Evolutionary conservation across 1,140 invertebrate genomes (phyloP).

Genomic region (Bombus terrestris): DNA sequence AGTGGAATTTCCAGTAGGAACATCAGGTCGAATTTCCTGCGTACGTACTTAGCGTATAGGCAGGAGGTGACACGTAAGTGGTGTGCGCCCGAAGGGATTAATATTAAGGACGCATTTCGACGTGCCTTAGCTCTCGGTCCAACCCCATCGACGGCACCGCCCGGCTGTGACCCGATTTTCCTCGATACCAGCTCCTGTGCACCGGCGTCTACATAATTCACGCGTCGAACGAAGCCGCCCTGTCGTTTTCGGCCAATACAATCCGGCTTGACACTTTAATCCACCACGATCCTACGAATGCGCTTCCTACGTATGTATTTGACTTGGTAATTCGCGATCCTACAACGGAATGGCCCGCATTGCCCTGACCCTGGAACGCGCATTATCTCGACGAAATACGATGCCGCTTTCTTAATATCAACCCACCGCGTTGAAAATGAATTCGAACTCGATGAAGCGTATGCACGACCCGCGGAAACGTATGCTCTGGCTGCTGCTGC

Average conservation of each 20-base stretch:
- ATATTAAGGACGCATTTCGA: constrained; percentile 69
- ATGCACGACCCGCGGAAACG: no score
- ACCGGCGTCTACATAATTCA: constrained; percentile 63
- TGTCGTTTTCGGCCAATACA: constrained; percentile 59
- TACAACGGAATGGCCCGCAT: not conserved
- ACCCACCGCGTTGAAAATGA: not conserved
- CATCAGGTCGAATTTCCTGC: constrained; percentile 38
- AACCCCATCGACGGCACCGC: constrained; percentile 42
- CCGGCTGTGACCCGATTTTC: constrained; percentile 58
- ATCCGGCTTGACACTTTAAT: constrained; percentile 52
- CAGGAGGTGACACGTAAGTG: constrained; percentile 42
- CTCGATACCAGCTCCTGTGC: constrained; percentile 53
- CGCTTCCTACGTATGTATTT: constrained; percentile 39
- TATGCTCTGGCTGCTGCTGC: fast-evolving
- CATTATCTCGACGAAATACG: not conserved
- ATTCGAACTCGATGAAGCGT: not conserved
- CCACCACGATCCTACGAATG: constrained; percentile 56
- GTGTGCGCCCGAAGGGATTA: constrained; percentile 59
- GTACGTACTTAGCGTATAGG: constrained; percentile 38
- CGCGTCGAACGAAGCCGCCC: constrained; percentile 45
- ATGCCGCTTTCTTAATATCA: not conserved
- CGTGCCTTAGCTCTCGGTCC: constrained; percentile 46
- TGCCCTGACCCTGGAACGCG: not conserved
- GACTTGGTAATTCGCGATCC: constrained; percentile 42
- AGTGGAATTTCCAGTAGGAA: constrained; percentile 20